A percentile compares a stretch with the other conserved stretches of the same genome.
Conservation (phyloP, 2,797 vertebrate species). For the Antennarius maculatus region DNA sequence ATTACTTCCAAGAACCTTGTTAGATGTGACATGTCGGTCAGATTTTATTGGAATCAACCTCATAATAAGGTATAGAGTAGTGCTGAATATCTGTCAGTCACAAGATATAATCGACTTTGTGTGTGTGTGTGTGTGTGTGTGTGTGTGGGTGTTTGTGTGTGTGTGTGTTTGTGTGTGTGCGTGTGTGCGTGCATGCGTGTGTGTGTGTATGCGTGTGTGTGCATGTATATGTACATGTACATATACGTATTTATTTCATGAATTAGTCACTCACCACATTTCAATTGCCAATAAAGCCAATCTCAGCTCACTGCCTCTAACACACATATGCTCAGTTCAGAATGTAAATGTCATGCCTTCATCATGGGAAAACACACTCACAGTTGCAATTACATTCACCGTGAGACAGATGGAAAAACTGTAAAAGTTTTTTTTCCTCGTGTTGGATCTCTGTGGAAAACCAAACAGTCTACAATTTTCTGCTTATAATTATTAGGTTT, state of each 20-base stretch:
- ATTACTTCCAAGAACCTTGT: constrained; percentile 33
- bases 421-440: constrained; percentile 45
- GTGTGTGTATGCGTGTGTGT: too few relatives aligned
- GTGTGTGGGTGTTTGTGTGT: too few relatives aligned
- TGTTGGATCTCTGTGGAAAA: constrained; percentile 76
- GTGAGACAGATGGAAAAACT: constrained; percentile 76
- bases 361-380: constrained; percentile 65
- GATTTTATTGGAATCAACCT: constrained; percentile 4
- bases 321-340: constrained; percentile 58
- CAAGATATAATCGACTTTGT: constrained; percentile 6
- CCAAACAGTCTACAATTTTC: constrained; percentile 75
- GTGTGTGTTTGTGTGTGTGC: too few relatives aligned
- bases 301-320: constrained; percentile 31
- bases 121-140: too few relatives aligned
- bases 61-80: constrained; percentile 17
- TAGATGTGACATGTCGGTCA: constrained; percentile 34
- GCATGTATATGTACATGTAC: not conserved
- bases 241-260: constrained; percentile 40
- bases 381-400: constrained; percentile 70
- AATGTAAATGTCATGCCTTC: constrained; percentile 63
- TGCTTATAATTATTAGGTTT: constrained; percentile 83
- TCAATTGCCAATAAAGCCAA: constrained; percentile 47
- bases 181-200: too few relatives aligned
- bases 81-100: constrained; percentile 9
- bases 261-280: constrained; percentile 40